Base-by-base conservation (phyloP, 2,113 vertebrate genomes). In the Muntiacus reevesi region DNA sequence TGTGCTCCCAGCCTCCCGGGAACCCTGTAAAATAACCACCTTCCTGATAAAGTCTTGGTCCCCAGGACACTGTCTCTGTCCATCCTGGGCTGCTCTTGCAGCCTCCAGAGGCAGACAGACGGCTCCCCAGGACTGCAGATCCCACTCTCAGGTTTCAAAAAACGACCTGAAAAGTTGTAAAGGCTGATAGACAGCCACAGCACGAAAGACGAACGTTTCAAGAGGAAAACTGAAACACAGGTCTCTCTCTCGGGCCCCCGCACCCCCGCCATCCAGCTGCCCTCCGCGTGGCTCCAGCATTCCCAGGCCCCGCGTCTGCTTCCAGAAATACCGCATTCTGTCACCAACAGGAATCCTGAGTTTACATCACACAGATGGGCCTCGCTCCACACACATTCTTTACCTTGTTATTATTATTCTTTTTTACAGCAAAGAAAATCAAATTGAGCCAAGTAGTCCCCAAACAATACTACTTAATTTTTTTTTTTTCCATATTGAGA, bases 11-110 rank as follows among this genome's bases (percentile, higher is more conserved):
- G 45, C 92, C 96, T 84, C 78, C 57, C 43, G 90, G 74, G 88
- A 95, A 94, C 95, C 93, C 97, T 83, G 90, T 23, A 94, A 97
- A 98, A 97, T 84, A 40, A 95, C 45, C 93, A 78, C 96, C 94
- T 96, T 98, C 25, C 97, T 79, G 25, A 86, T 25, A 87, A 64
- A 91, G 45, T 95, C 96, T 97, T 96, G 91, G 88, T 96, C 89
- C 89, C 62, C 0, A 19, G n/a, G 33, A 54, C 60, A 6, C 91
- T n/a, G 79, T 7, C 33, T 28, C 27, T 47, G 36, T 91, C 84
- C 54, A 43, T 87, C 57, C 79, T 94, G 21, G 23, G 33, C 50
- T 50, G 81, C 25, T 13, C 30, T 54, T n/a, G 15, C 27, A 94
- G 64, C 17, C 43, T 25, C 54, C n/a, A 33, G 82, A 89, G 64